A percentile compares a stretch with the other conserved stretches of the same genome.
phyloP scores from a whole-genome alignment of 2,888 invertebrate species.

The Troilus luridus region DNA sequence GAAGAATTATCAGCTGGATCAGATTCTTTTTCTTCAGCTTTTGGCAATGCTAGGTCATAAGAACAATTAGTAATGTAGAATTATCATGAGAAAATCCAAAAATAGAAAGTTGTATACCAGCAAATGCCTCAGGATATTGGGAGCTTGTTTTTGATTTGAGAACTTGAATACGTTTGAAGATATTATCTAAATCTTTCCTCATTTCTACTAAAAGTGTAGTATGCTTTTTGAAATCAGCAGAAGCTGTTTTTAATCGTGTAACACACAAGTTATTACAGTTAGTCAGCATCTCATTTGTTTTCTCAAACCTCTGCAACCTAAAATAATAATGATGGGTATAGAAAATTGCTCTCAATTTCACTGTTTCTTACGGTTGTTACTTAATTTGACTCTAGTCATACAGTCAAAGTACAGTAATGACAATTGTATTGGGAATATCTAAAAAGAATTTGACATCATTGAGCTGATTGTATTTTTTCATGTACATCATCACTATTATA shows the following conservation, averaged over 20 bases:
- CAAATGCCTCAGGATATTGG: conserved; percentile 70
- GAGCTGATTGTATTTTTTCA: too few species aligned
- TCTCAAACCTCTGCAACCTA: conserved; percentile 96
- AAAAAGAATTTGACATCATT: too few species aligned
- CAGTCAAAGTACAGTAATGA: too few species aligned
- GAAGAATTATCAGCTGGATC: conserved; percentile 11
- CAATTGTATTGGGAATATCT: too few species aligned
- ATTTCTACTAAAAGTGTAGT: conserved; percentile 89
- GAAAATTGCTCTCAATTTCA: background rate
- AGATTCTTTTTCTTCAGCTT: conserved; percentile 20
- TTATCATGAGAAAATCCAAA: background rate
- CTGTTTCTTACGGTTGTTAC: background rate
- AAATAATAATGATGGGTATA: conserved; percentile 64
- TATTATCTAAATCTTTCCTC: conserved; percentile 94
- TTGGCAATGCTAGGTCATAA: conserved; percentile 8
- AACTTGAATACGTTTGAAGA: conserved; percentile 91
- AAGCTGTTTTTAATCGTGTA: conserved; percentile 86
- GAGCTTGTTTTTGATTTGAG: conserved; percentile 81
- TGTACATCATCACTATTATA: too few species aligned
- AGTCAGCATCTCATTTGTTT: conserved; percentile 98
- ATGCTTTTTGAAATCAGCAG: conserved; percentile 91
- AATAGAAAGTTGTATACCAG: conserved; percentile 69
- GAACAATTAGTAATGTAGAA: background rate
- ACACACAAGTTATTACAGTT: conserved; percentile 97
- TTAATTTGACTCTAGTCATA: too few species aligned